Percentiles rank a stretch among this genome's conserved stretches.
Conservation (phyloP, 2,113 vertebrate genomes). For the Chloroceryle aenea region DNA sequence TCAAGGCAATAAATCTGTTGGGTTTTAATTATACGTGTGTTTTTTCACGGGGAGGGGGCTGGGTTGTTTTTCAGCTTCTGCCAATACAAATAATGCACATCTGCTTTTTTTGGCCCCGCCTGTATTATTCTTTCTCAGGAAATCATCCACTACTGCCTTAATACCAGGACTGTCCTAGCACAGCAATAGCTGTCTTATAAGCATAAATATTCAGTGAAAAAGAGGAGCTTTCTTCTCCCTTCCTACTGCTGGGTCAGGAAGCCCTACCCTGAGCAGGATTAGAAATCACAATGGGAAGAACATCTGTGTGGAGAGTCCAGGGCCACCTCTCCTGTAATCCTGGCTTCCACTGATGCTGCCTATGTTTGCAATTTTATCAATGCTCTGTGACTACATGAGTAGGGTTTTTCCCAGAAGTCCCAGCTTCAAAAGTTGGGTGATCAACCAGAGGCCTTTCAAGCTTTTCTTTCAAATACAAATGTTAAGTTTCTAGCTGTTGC, state of each 20-base stretch:
- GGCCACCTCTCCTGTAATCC: not conserved
- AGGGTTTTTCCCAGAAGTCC: not conserved
- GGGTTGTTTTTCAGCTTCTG: constrained; percentile 40
- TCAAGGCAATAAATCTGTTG: constrained; percentile 49
- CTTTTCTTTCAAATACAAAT: not conserved
- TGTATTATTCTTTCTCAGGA: constrained; percentile 15
- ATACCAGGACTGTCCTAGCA: not conserved
- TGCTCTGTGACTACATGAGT: not conserved
- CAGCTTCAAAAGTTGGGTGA: not conserved
- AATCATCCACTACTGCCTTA: not conserved
- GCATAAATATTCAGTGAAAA: not conserved
- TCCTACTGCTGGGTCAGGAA: not conserved
- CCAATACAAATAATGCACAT: constrained; percentile 30
- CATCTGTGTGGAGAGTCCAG: not conserved
- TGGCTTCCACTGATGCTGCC: not conserved
- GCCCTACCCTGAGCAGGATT: not conserved
- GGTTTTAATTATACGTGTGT: constrained; percentile 45
- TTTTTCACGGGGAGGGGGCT: not conserved
- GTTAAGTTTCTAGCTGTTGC: not conserved
- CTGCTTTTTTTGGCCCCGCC: not conserved
- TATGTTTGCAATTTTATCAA: not conserved
- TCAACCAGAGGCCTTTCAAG: not conserved
- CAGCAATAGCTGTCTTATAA: not conserved
- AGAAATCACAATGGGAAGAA: not conserved
- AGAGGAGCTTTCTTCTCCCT: not conserved